These are phyloP conservation scores for Conus ventricosus DNA, from an alignment of 1,140 invertebrate species.

Conservation along the genomic window DNA sequence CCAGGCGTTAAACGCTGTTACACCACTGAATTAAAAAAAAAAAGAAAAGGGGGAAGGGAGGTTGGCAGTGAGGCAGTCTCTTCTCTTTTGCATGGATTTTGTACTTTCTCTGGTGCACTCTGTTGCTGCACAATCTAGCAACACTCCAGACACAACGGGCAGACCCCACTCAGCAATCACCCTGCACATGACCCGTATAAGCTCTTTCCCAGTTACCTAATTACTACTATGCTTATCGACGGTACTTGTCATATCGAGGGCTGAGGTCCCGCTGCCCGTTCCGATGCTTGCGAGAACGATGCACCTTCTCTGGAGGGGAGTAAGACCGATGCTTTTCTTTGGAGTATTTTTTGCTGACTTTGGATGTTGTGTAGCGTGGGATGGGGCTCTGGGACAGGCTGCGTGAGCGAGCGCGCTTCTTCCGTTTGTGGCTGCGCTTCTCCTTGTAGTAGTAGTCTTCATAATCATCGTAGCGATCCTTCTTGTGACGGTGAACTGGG, in stretches of 20 bases:
- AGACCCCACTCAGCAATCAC: no score
- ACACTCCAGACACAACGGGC: no score
- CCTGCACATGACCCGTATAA: no score
- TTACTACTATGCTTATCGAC: conserved; percentile 31
- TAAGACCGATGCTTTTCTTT: conserved; percentile 60
- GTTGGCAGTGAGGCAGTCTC: no score
- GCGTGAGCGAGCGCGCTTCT: conserved; percentile 35
- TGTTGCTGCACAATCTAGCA: neutral
- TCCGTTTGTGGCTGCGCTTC: conserved; percentile 36
- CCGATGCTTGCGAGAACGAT: conserved; percentile 56
- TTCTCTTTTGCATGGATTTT: neutral
- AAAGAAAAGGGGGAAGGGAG: no score
- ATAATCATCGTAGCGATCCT: conserved; percentile 51
- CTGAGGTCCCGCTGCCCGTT: conserved; percentile 59
- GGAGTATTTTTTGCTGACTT: conserved; percentile 53
- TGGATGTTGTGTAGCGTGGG: conserved; percentile 14
- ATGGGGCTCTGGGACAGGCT: conserved; percentile 33
- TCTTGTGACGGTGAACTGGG: conserved; percentile 50
- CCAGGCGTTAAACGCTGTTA: no score
- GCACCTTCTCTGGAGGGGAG: conserved; percentile 56
- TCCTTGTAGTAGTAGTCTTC: conserved; percentile 42
- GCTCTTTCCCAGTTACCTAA: neutral
- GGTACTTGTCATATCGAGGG: conserved; percentile 49
- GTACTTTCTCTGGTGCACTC: neutral
- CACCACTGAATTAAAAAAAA: no score